Percentiles rank a stretch among this genome's conserved stretches.
Evolutionary conservation across 2,797 vertebrate species (phyloP).

Genomic region (Crax fasciolata): DNA sequence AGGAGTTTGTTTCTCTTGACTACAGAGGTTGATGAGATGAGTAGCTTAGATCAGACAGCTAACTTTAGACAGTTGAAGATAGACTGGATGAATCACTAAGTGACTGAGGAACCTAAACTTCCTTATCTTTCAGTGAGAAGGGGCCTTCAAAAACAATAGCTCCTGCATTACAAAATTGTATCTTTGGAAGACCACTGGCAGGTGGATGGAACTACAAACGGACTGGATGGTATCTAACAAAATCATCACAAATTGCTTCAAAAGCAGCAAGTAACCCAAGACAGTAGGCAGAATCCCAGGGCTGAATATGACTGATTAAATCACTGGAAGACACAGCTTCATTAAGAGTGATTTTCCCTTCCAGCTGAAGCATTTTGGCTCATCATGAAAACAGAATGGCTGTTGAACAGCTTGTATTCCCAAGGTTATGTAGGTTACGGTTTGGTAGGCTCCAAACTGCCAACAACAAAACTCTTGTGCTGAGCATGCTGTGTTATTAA

Average conservation of each 20-base stretch:
- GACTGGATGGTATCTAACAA: not conserved
- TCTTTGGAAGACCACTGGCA: not conserved
- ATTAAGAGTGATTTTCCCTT: not conserved
- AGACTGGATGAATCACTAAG: slow-evolving; percentile 49
- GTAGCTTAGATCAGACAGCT: not conserved
- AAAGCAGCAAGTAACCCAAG: not conserved
- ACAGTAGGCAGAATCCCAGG: not conserved
- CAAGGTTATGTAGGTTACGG: not conserved
- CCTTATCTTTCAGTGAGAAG: not conserved
- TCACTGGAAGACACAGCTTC: not conserved
- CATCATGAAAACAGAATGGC: not conserved
- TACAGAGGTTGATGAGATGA: slow-evolving; percentile 44
- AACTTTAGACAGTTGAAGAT: not conserved
- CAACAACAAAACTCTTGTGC: not conserved
- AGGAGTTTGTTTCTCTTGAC: slow-evolving; percentile 52
- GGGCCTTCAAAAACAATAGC: not conserved
- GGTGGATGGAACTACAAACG: not conserved
- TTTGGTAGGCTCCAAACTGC: not conserved
- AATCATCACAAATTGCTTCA: not conserved
- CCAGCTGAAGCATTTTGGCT: not conserved
- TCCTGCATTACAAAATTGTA: not conserved
- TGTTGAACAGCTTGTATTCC: not conserved
- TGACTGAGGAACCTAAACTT: slow-evolving; percentile 49
- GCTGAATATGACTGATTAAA: not conserved
- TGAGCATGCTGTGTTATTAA: not conserved